Evolutionary conservation across 2,888 invertebrate species (phyloP), one percentile per base, ranked within the genome.

Genomic region (Rhorus exstirpatorius): DNA sequence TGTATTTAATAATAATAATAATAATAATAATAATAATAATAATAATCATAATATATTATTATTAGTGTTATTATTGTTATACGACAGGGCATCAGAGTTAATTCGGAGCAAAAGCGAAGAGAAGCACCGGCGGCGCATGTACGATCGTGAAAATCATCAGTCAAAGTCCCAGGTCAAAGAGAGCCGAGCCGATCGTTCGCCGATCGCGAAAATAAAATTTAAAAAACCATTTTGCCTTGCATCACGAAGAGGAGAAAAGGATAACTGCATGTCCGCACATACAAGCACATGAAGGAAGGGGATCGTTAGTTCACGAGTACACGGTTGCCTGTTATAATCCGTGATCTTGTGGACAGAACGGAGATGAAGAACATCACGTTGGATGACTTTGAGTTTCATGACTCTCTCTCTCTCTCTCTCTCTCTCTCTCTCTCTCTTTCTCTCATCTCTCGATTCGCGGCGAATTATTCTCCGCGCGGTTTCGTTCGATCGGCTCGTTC

Each of bases 121-220:
- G 41, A 53, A 53, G 21, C 49, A 61, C 46, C 74, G n/a, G 61
- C 31, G 31, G 3, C 3, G 65, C 65, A 38, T 49, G 60, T 19
- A 46, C 75, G 74, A 70, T 79, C 60, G 74, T 72, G 79, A 83
- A 84, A 84, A 85, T 81, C 84, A 85, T 85, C 83, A 83, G 79
- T 85, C 84, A 85, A 84, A 85, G 84, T 84, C n/a, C 85, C 83
- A 77, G 81, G 85, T 83, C 83, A 80, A 75, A 84, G 76, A 60
- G 78, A 77, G 79, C 72, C 83, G 82, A 83, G 26, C 72, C 79
- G 78, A 81, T 80, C 80, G 53, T 78, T 63, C 46, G 67, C 38
- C 67, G 75, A 53, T 65, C 71, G 41, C 31, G 51, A 53, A 72
- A 79, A 81, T 65, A 79, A 60, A 63, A 49, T 60, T 38, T 17